Percentiles rank a stretch among this genome's conserved stretches.
phyloP scores from a whole-genome alignment of 2,797 vertebrate species.

The Carcharodon carcharias region DNA sequence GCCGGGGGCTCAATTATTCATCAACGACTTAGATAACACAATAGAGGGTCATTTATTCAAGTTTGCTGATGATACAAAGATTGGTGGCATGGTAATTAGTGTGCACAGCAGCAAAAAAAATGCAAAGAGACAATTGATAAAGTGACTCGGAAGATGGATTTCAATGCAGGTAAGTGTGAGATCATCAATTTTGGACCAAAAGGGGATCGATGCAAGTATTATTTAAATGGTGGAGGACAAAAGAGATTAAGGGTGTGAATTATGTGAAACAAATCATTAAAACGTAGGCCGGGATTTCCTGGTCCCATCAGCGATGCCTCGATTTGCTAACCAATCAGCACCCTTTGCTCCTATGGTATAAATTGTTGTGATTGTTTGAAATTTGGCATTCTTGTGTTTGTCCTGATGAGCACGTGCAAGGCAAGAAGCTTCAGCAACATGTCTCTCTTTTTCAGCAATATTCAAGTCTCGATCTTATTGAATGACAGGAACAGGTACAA shows the following conservation, averaged over 20 bases:
- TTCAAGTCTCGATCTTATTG: too few relatives aligned
- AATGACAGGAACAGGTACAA: not conserved
- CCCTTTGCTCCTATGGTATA: too few relatives aligned
- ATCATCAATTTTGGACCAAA: not conserved
- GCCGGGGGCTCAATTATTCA: not conserved
- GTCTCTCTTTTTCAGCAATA: too few relatives aligned
- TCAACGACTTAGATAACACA: not conserved
- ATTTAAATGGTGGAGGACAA: not conserved
- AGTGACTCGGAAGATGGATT: not conserved
- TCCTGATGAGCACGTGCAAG: too few relatives aligned
- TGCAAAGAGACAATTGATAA: not conserved
- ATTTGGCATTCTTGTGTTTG: too few relatives aligned
- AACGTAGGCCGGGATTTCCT: not conserved
- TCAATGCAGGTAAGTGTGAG: not conserved
- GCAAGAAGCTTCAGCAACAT: too few relatives aligned
- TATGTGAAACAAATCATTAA: not conserved
- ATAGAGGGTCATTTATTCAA: not conserved
- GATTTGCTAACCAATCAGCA: too few relatives aligned
- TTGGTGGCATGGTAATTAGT: not conserved
- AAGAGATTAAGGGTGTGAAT: not conserved
- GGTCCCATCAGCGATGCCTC: too few relatives aligned
- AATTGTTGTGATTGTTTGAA: too few relatives aligned
- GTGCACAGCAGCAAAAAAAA: not conserved
- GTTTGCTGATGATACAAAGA: not conserved
- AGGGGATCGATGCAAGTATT: not conserved